These are phyloP conservation scores for Andinoacara biseriatus DNA, from an alignment of 2,113 vertebrate genomes.

Conservation along the genomic window DNA sequence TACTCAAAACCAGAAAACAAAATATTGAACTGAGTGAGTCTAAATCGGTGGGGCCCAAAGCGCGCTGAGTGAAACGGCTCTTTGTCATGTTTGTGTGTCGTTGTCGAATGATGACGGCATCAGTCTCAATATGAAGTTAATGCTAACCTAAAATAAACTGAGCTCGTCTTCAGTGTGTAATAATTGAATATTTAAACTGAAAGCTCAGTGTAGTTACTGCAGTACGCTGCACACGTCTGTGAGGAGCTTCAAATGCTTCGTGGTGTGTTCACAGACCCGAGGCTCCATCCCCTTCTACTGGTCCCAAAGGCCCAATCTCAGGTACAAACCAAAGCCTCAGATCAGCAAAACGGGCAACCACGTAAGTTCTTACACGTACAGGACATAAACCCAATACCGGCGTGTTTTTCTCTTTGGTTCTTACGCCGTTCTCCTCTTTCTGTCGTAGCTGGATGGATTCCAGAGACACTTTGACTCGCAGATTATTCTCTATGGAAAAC, in stretches of 20 bases:
- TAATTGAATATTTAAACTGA: too few relatives aligned
- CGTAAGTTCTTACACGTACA: slow-evolving; percentile 73
- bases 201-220: too few relatives aligned
- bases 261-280: slow-evolving; percentile 83
- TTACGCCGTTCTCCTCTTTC: background rate
- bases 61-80: too few relatives aligned
- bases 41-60: too few relatives aligned
- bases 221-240: background rate
- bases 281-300: slow-evolving; percentile 97
- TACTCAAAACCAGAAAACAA: background rate
- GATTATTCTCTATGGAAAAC: slow-evolving; percentile 93
- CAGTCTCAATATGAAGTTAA: too few relatives aligned
- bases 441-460: slow-evolving; percentile 90
- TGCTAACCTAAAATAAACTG: too few relatives aligned
- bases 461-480: slow-evolving; percentile 97
- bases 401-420: background rate
- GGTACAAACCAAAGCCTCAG: slow-evolving; percentile 94
- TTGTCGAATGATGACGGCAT: too few relatives aligned
- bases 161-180: too few relatives aligned
- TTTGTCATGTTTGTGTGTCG: too few relatives aligned
- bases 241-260: background rate
- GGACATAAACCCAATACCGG: background rate
- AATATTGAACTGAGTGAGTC: background rate
- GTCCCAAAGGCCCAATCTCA: slow-evolving; percentile 97
- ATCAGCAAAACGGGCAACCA: slow-evolving; percentile 94